phyloP scores from a whole-genome alignment of 1,140 invertebrate genomes.

The Brachionus rubens region DNA sequence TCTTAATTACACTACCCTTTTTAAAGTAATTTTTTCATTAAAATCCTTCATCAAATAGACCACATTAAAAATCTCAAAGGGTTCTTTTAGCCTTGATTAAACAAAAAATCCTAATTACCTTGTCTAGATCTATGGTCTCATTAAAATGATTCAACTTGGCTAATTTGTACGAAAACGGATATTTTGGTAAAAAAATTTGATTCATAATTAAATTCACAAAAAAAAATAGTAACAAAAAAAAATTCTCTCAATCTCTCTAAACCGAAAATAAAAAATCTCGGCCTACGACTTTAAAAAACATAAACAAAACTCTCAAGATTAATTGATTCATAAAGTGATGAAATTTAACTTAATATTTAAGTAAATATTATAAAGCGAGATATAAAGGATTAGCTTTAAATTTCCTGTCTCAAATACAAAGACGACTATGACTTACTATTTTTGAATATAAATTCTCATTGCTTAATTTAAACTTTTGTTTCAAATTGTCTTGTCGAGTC shows the following conservation, averaged over 20 bases:
- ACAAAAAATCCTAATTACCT: background rate
- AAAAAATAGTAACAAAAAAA: background rate
- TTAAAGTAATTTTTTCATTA: too few species aligned
- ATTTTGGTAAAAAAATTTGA: slow-evolving; percentile 45
- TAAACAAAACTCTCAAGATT: slow-evolving; percentile 5
- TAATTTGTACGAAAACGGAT: slow-evolving; percentile 36
- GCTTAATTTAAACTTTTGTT: background rate
- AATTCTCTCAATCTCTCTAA: background rate
- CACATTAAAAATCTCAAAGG: too few species aligned
- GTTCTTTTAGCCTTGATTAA: background rate
- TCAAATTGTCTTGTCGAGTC: background rate
- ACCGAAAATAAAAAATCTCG: too few species aligned
- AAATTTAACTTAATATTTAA: slow-evolving; percentile 29
- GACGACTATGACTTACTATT: background rate
- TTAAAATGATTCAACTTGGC: slow-evolving; percentile 21
- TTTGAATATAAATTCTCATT: slow-evolving; percentile 25
- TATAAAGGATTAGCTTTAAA: slow-evolving; percentile 9
- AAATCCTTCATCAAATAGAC: too few species aligned
- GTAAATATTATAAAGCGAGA: background rate
- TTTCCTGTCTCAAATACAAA: background rate
- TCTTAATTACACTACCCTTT: too few species aligned
- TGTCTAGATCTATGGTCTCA: background rate
- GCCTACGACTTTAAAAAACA: slow-evolving; percentile 23
- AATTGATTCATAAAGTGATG: too few species aligned
- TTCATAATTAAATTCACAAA: slow-evolving; percentile 15